These are phyloP conservation scores for Trichogramma pretiosum DNA, from an alignment of 1,140 invertebrate genomes.

Conservation along the genomic window DNA sequence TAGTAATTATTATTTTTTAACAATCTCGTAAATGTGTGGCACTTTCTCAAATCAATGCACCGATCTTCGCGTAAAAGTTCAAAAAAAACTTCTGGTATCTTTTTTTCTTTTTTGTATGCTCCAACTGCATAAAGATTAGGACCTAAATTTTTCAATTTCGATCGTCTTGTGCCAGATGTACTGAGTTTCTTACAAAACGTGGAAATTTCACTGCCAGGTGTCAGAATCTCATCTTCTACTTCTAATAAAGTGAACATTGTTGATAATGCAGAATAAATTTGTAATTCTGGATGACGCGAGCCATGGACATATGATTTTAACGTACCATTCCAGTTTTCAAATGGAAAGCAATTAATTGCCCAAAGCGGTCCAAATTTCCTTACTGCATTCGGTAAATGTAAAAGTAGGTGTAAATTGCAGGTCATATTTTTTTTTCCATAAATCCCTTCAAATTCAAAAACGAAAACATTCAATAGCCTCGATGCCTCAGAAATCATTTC, in stretches of 20 bases:
- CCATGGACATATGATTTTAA: conserved; percentile 1
- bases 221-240: neutral
- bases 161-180: neutral
- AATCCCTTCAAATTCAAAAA: conserved; percentile 13
- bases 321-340: neutral
- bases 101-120: neutral
- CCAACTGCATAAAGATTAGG: neutral
- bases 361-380: conserved; percentile 15
- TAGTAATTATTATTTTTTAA: neutral
- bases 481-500: neutral
- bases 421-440: conserved; percentile 12
- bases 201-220: neutral
- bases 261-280: neutral
- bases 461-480: conserved; percentile 14
- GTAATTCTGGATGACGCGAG: neutral
- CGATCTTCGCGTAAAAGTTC: too few relatives aligned
- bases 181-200: neutral
- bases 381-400: conserved; percentile 18
- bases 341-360: conserved; percentile 2
- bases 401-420: conserved; percentile 17
- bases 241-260: neutral
- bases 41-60: neutral
- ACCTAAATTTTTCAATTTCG: neutral
- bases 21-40: neutral
- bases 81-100: neutral